Evolutionary conservation across 1,140 invertebrate species (phyloP), one percentile per base, ranked within the genome.

Genomic region (Saccostrea echinata): DNA sequence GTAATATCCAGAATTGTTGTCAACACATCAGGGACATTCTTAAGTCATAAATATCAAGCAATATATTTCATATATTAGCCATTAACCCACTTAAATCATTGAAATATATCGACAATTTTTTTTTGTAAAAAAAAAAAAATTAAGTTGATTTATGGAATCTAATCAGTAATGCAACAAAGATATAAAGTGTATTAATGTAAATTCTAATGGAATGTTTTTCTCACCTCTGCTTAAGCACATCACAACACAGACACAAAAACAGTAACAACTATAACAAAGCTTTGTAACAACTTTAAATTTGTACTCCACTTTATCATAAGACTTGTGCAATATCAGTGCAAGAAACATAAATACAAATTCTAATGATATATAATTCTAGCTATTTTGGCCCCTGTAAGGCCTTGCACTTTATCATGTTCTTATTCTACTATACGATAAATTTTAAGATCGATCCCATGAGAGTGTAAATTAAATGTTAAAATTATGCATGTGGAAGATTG

Each of bases 171-270:
- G 68, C 68, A 13, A 33, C 30, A 76, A 16, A 76, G 9, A 13
- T 33, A 30, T 13, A 76, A 3, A 68, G 4, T 24, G 64, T 68
- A 68, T 27, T 76, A 76, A 76, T 27, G 27, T 76, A 30, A 9
- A 30, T 71, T 33, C 4, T 2, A n/a, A 30, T 76, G 68, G 68
- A 76, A 76, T 76, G 68, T 76, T 27, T 16, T 76, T 76, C 68
- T 30, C 24, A 18, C 68, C 68, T 33, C 27, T 30, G 68, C 27
- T 11, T 30, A 11, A 76, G 30, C 13, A 76, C 68, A 30, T 76
- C 24, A 76, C 68, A 76, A 76, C 68, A 76, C 12, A 76, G 68
- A 76, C 68, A 76, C 68, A 76, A 30, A 33, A 33, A 35, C 68
- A 30, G 33, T 68, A 76, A 76, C 27, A 76, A 30, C 68, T 76